Percentiles rank a stretch among this genome's conserved stretches.
phyloP scores from a whole-genome alignment of 2,888 invertebrate genomes.

The Pachliopta kotzebuea region DNA sequence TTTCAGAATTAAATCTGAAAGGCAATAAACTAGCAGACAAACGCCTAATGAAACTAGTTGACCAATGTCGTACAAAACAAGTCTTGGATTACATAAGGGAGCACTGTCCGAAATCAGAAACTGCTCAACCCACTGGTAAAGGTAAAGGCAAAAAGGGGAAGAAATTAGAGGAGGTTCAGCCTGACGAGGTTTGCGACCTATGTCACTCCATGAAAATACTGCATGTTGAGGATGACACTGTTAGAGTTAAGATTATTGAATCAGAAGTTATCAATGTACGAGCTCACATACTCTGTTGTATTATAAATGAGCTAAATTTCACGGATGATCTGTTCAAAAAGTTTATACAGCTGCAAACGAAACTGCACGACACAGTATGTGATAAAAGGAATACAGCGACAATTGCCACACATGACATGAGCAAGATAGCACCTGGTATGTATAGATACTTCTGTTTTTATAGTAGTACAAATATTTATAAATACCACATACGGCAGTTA shows the following conservation, averaged over 20 bases:
- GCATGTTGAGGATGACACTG: constrained; percentile 72
- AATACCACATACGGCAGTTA: no score
- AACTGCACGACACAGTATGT: constrained; percentile 87
- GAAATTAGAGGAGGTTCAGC: constrained; percentile 56
- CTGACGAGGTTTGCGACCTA: constrained; percentile 53
- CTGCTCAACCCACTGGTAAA: constrained; percentile 46
- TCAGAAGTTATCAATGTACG: constrained; percentile 82
- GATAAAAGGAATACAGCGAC: constrained; percentile 89
- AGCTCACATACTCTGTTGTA: constrained; percentile 87
- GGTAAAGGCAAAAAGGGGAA: constrained; percentile 65
- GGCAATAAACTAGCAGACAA: constrained; percentile 88
- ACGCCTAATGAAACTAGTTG: constrained; percentile 86
- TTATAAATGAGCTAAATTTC: constrained; percentile 83
- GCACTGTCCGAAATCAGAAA: constrained; percentile 76
- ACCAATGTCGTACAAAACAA: constrained; percentile 87
- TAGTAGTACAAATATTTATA: no score
- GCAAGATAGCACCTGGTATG: constrained; percentile 80
- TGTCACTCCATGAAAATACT: constrained; percentile 66
- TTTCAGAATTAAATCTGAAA: constrained; percentile 85
- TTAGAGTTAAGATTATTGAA: constrained; percentile 76
- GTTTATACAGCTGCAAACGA: constrained; percentile 90
- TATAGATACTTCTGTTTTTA: constrained; percentile 1
- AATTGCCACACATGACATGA: constrained; percentile 91
- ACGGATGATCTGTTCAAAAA: constrained; percentile 84
- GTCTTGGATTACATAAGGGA: constrained; percentile 88